Base-by-base conservation (phyloP, 2,797 vertebrate species). In the Diceros bicornis region DNA sequence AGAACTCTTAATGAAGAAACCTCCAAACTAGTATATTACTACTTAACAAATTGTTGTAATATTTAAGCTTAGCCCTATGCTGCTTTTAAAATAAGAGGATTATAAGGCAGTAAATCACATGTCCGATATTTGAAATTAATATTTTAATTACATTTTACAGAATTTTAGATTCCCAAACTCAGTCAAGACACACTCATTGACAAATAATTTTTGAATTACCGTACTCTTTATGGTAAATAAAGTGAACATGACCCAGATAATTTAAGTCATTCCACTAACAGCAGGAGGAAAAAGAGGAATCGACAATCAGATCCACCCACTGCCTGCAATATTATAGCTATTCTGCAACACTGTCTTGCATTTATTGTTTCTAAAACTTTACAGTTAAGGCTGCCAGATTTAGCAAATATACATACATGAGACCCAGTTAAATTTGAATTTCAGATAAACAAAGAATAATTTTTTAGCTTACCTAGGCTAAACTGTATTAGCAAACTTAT, bases 361-460 rank as follows among this genome's bases (percentile, higher is more conserved):
- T 61, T 87, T 44, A 71, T 55, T 95, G 1, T 81, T 93, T 79
- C 44, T 89, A 27, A 93, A 83, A 89, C 20, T 71, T 84, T 44
- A 77, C 4, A 34, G 13, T 61, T 86, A 82, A 10, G 13, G 25
- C 74, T 81, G 14, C 5, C 32, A 85, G 8, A 59, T 75, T 95
- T 75, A 74, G 23, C 17, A 89, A 88, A 91, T 52, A 79, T 69
- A 44, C 2, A 57, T 37, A 55, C 2, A 75, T 69, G 20, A 29
- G 4, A 62, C 21, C 9, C 7, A 90, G 57, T n/a, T 82, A 95
- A 69, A 91, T 92, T 50, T 79, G 18, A 95, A 68, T 74, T 94
- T 90, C 32, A 77, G 41, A 71, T 66, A 89, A 91, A 52, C 18
- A 34, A 61, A 1, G 1, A 88, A 91, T 59, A n/a, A 37, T 41